These are phyloP conservation scores for Pelvicachromis taeniatus DNA, from an alignment of 2,113 vertebrate genomes.

Conservation along the genomic window DNA sequence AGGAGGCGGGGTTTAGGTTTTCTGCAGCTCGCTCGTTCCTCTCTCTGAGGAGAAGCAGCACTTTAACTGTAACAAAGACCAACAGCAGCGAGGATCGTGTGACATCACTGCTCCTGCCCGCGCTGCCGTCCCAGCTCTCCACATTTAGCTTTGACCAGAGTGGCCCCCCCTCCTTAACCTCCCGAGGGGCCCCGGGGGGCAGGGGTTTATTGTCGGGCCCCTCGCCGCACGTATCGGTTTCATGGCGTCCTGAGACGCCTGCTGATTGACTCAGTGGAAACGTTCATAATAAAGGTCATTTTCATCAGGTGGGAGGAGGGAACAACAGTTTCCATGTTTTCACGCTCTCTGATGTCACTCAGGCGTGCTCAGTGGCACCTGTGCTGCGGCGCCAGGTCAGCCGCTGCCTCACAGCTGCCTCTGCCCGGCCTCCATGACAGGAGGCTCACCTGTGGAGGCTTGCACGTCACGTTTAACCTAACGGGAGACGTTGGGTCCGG, in stretches of 20 bases:
- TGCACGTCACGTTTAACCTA: no score
- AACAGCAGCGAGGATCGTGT: neutral
- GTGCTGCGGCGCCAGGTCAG: neutral
- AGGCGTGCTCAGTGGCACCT: neutral
- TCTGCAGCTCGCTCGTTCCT: neutral
- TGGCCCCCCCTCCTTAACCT: neutral
- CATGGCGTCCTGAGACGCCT: neutral
- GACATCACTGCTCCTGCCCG: neutral
- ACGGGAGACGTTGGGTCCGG: no score
- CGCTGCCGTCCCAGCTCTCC: neutral
- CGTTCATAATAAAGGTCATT: neutral
- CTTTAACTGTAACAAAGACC: neutral
- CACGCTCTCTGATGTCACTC: neutral
- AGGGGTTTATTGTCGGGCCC: neutral
- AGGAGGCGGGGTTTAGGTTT: neutral
- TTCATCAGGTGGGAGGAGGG: neutral
- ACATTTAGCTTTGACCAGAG: neutral
- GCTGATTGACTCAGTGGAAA: neutral
- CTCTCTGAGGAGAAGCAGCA: neutral
- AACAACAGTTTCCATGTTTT: no score
- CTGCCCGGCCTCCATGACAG: no score
- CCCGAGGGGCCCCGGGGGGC: neutral
- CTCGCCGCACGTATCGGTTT: neutral
- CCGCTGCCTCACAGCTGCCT: no score
- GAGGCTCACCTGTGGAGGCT: no score